phyloP scores from a whole-genome alignment of 2,797 vertebrate genomes.

The Myotis daubentonii region DNA sequence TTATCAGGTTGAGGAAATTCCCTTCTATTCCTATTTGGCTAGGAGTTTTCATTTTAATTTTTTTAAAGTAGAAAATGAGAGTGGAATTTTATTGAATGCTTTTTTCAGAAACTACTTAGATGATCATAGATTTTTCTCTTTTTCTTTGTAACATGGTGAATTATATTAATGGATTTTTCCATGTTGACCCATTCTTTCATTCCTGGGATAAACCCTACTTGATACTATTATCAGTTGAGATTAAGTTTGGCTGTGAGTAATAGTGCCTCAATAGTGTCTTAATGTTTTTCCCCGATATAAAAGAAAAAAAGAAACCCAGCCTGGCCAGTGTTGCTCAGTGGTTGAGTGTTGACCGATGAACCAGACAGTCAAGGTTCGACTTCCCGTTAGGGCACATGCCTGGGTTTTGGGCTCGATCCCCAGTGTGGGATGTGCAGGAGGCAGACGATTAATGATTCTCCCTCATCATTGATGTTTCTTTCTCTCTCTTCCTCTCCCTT shows the following conservation, averaged over 20 bases:
- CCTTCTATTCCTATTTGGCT: slow-evolving; percentile 10
- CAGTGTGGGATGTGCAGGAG: too few species aligned
- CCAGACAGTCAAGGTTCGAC: too few species aligned
- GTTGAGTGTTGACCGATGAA: too few species aligned
- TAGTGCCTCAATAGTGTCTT: not conserved
- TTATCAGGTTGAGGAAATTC: slow-evolving; percentile 48
- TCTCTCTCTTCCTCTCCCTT: too few species aligned
- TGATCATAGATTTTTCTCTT: slow-evolving; percentile 45
- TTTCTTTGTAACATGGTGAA: not conserved
- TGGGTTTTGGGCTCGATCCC: too few species aligned
- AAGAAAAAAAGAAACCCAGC: not conserved
- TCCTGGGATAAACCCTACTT: slow-evolving; percentile 33
- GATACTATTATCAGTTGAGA: not conserved
- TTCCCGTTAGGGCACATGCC: too few species aligned
- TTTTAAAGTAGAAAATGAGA: slow-evolving; percentile 29
- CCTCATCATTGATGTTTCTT: too few species aligned
- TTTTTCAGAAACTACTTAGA: slow-evolving; percentile 37
- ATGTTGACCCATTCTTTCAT: slow-evolving; percentile 30
- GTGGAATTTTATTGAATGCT: slow-evolving; percentile 35
- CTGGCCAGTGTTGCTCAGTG: too few species aligned
- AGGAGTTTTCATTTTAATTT: slow-evolving; percentile 9
- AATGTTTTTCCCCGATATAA: not conserved
- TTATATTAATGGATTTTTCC: slow-evolving; percentile 51
- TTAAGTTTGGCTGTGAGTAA: slow-evolving; percentile 36
- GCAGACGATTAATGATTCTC: too few species aligned